Percentiles rank a stretch among this genome's conserved stretches.
Evolutionary conservation across 2,113 vertebrate genomes (phyloP).

Genomic region (Microcebus murinus): DNA sequence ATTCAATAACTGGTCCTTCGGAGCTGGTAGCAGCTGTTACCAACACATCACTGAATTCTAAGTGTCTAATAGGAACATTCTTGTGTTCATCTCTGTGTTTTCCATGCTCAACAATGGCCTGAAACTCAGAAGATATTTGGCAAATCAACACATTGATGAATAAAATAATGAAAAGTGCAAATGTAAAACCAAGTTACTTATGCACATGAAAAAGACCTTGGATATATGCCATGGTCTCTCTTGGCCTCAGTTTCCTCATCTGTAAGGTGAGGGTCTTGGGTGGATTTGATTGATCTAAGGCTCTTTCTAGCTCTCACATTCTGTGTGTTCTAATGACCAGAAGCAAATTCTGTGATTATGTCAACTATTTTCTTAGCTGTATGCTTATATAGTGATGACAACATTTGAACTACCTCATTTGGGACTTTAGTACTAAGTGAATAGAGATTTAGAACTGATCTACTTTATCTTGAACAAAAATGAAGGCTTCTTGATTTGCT

Average conservation of each 20-base stretch:
- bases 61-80: background rate
- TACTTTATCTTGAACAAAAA: slow-evolving; percentile 32
- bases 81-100: background rate
- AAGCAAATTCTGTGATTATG: slow-evolving; percentile 20
- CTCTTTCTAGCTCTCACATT: background rate
- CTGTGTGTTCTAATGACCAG: background rate
- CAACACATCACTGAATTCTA: background rate
- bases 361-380: slow-evolving; percentile 44
- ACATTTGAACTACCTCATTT: slow-evolving; percentile 16
- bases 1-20: background rate
- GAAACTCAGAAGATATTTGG: background rate
- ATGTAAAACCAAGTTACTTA: background rate
- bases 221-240: background rate
- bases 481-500: background rate
- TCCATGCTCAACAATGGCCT: background rate
- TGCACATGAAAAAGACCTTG: background rate
- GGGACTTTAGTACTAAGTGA: background rate
- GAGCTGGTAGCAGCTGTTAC: background rate
- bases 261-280: background rate
- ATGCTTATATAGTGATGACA: slow-evolving; percentile 26
- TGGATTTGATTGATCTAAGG: background rate
- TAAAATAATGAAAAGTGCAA: background rate
- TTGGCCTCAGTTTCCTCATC: background rate
- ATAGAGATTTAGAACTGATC: slow-evolving; percentile 1
- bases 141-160: background rate